Percentiles rank a stretch among this genome's conserved stretches.
Conservation (phyloP, 2,797 vertebrate species). For the Xenopus petersii region DNA sequence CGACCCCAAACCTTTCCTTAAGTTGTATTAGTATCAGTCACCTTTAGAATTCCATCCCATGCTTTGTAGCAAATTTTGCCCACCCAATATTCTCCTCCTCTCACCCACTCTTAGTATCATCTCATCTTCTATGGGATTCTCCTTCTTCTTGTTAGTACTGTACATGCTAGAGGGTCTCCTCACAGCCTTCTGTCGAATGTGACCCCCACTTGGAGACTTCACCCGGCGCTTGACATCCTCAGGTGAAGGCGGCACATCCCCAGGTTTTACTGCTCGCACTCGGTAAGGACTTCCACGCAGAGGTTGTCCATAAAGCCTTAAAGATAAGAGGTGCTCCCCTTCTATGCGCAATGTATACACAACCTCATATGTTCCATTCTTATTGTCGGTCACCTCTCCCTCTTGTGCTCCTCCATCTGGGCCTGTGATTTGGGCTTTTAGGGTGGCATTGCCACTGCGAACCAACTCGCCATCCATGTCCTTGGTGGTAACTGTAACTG, state of each 20-base stretch:
- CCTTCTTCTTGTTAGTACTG: slow-evolving; percentile 91
- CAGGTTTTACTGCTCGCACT: slow-evolving; percentile 77
- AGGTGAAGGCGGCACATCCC: slow-evolving; percentile 80
- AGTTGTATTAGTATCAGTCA: no score
- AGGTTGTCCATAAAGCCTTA: slow-evolving; percentile 84
- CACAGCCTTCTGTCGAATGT: slow-evolving; percentile 90
- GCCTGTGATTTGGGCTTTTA: slow-evolving; percentile 75
- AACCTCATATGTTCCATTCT: slow-evolving; percentile 92
- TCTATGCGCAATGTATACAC: slow-evolving; percentile 79
- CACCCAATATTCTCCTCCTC: slow-evolving; percentile 43
- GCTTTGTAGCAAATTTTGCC: no score
- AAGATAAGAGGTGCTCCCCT: slow-evolving; percentile 79
- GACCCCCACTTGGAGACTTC: slow-evolving; percentile 87
- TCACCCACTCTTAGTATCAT: slow-evolving; percentile 93
- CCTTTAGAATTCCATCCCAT: no score
- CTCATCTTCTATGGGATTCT: slow-evolving; percentile 95
- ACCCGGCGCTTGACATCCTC: slow-evolving; percentile 91
- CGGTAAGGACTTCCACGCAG: slow-evolving; percentile 85
- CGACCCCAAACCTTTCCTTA: no score
- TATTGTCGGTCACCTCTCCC: slow-evolving; percentile 83
- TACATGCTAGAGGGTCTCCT: slow-evolving; percentile 94
- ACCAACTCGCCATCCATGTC: slow-evolving; percentile 91
- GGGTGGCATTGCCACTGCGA: slow-evolving; percentile 80
- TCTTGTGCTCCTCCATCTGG: slow-evolving; percentile 70
- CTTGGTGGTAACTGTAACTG: slow-evolving; percentile 90